Evolutionary conservation across 2,888 invertebrate genomes (phyloP), one percentile per base, ranked within the genome.

Genomic region (Parelbella ahira): DNA sequence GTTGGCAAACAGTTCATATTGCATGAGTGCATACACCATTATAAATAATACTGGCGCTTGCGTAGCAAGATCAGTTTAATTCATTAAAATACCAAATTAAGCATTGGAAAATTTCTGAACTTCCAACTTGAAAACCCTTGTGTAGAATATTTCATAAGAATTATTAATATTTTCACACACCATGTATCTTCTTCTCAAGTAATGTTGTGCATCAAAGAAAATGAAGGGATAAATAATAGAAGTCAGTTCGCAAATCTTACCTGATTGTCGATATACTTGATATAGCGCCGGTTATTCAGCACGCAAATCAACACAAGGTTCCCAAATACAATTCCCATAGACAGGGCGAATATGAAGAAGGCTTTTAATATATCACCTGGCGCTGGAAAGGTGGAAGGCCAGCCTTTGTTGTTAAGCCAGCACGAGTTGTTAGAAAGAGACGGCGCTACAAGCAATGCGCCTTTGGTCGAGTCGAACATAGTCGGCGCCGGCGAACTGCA

Each of bases 181-280:
- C n/a, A n/a, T n/a, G n/a, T n/a, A n/a, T n/a, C n/a, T n/a, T n/a
- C n/a, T n/a, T n/a, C n/a, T n/a, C n/a, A n/a, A n/a, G n/a, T n/a
- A n/a, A n/a, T n/a, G n/a, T n/a, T n/a, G n/a, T n/a, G n/a, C n/a
- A n/a, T n/a, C n/a, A n/a, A n/a, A n/a, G n/a, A n/a, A n/a, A n/a
- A n/a, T n/a, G n/a, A n/a, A n/a, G n/a, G n/a, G n/a, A n/a, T n/a
- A n/a, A n/a, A n/a, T n/a, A n/a, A n/a, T n/a, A n/a, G n/a, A n/a
- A n/a, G n/a, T n/a, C n/a, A n/a, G n/a, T n/a, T n/a, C n/a, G n/a
- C 3, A 11, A 25, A 20, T 58, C 72, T 77, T 75, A 95, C 95
- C 93, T 95, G 95, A 58, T 94, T 93, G 68, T 95, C 95, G 58
- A 96, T 95, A 67, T 94, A 95, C 65, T 94, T 94, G 61, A 94